Base-by-base conservation (phyloP, 64 coral and sea anemone species). In the Hydrozoanthus tunicans region DNA sequence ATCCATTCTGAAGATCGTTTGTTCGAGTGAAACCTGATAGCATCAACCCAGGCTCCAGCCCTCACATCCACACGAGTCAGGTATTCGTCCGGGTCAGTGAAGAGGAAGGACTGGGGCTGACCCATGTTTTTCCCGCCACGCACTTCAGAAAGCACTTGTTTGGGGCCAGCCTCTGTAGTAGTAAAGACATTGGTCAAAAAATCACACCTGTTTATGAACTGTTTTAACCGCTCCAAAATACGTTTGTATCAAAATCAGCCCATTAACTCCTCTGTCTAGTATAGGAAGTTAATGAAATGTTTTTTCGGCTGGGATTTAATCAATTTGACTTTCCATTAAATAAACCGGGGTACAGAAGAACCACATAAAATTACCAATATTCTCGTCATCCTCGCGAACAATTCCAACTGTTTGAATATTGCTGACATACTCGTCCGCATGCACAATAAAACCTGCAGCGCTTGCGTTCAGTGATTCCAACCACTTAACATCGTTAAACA, bases 1-100 rank as follows among this genome's bases (percentile, higher is more conserved):
- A 96, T 96, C 92, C 92, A 94, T n/a, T 94, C 23, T 60, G 92
- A 91, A 6, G 95, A 96, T 79, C 90, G 93, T 78, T 89, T 91
- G 79, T 96, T 96, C 7, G 95, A 94, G 70, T 96, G 95, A 32
- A 96, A 56, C 63, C 92, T 93, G 23, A 96, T 93, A 32, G 95
- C 95, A 64, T 96, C 95, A 64, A 96, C 81, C 95, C 95, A 96
- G 62, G 81, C 95, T 7, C 95, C 95, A 3, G 95, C 92, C 80
- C 95, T 90, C 20, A 96, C 67, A 17, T 96, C 95, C 52, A 96
- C 78, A 90, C 67, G 67, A 9, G 92, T 94, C 79, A 96, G 51
- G 59, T 94, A 79, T 69, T 96, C 95, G 25, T 96, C 95, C 0
- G 92, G 92, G 17, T 79, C 72, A 54, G 78, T 81, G 60, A 96